Evolutionary conservation across 2,888 invertebrate species (phyloP), one percentile per base, ranked within the genome.

Genomic region (Artemia sp.): DNA sequence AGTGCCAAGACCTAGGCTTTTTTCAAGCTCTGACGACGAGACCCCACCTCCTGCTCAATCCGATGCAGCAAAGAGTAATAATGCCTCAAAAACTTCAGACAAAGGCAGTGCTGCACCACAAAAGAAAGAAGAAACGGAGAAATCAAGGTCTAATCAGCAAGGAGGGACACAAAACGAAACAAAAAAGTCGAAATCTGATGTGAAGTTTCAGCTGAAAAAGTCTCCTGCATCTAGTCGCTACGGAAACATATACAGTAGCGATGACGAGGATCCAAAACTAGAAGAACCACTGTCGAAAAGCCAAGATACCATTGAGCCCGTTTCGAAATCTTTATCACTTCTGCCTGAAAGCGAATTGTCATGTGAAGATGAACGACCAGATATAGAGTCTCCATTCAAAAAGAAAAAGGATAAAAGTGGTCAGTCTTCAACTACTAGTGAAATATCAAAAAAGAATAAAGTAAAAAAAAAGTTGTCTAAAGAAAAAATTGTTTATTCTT

Each of bases 131-230:
- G 19, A 58, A 9, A 58, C 64, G 14, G 64, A 8, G 19, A 58
- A 9, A 38, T 38, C 38, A 0, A 19, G 64, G 19, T 58, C 64
- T 9, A 19, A 58, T 8, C 64, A 24, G n/a, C 64, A 58, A 58
- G 19, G 14, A 58, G 64, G 64, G 11, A 58, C 14, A 58, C 64
- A 58, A 58, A 11, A 58, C 64, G 64, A 58, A 58, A 58, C 38
- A 38, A 38, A 38, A 38, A 38, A 38, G 38, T 38, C 38, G 38
- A 38, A 38, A 38, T 38, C 38, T 38, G 38, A 38, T 38, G 38
- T 38, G 38, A 38, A 38, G 6, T 38, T 38, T 38, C 38, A 38
- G 38, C 38, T 38, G 38, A 38, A 38, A 38, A 38, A 38, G 2
- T 58, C 64, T 8, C 64, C 64, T 24, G 19, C 10, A n/a, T 58